Conservation (phyloP, 2,888 invertebrate genomes). For the Erpobdella octoculata region DNA sequence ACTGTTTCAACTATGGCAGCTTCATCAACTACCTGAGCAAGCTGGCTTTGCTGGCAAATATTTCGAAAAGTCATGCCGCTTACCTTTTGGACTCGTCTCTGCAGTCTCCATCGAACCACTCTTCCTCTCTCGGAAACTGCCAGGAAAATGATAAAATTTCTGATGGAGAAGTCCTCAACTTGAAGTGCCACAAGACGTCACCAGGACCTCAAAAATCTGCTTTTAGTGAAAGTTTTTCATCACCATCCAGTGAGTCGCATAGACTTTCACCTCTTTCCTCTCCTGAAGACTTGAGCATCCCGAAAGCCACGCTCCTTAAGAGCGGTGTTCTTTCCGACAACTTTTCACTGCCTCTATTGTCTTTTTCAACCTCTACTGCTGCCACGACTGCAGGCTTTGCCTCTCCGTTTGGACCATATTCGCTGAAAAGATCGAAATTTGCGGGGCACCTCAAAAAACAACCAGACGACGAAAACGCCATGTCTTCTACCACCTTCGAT, state of each 20-base stretch:
- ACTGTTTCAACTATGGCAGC: neutral
- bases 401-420: neutral
- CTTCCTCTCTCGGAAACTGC: neutral
- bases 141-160: neutral
- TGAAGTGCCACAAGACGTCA: too few relatives aligned
- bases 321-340: neutral
- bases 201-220: neutral
- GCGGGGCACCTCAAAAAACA: neutral
- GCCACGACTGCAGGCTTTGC: too few relatives aligned
- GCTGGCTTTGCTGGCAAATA: neutral
- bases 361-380: neutral
- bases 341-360: neutral
- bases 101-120: neutral
- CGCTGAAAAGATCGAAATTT: neutral
- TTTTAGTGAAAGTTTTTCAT: neutral
- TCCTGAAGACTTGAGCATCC: conserved; percentile 5
- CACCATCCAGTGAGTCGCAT: neutral
- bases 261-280: neutral
- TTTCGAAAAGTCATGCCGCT: neutral
- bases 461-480: neutral
- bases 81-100: neutral
- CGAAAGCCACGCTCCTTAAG: neutral
- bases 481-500: neutral
- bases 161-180: neutral
- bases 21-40: neutral